These are phyloP conservation scores for Xenopus tropicalis DNA, from an alignment of 2,113 vertebrate species.

Conservation along the genomic window UCB_Xtro_10.0 CM004448.2:42832001-42832500, in stretches of 20 bases:
- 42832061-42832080: background rate
- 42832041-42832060: background rate
- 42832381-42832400: slow-evolving; percentile 12
- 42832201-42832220: background rate
- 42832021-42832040: background rate
- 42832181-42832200: background rate
- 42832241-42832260: background rate
- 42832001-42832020: background rate
- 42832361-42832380: slow-evolving; percentile 1
- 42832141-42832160: background rate
- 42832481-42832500: slow-evolving; percentile 23
- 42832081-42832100: background rate
- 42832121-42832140: background rate
- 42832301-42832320: background rate
- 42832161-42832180: background rate
- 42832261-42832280: slow-evolving; percentile 1
- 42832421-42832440: slow-evolving; percentile 25
- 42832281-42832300: slow-evolving; percentile 1
- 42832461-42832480: background rate
- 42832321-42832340: background rate
- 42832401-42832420: slow-evolving; percentile 28
- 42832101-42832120: background rate
- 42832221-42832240: background rate
- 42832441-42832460: background rate
- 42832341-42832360: background rate